A percentile compares a stretch with the other conserved stretches of the same genome.
phyloP scores from a whole-genome alignment of 2,888 invertebrate species.

The Pheosia tremula region DNA sequence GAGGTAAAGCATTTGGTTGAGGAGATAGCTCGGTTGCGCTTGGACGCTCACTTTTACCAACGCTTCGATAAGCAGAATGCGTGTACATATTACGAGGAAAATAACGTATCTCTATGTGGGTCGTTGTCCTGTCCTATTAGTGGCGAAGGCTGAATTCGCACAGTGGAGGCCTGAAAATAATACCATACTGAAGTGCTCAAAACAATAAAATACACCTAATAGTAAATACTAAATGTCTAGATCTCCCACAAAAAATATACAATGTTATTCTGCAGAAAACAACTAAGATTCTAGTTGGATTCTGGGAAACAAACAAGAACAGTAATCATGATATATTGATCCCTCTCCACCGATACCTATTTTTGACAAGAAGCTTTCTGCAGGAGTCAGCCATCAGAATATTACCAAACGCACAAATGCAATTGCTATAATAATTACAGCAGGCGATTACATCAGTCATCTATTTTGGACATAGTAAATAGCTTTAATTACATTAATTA shows the following conservation, averaged over 20 bases:
- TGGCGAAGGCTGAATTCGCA: no score
- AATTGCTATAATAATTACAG: slow-evolving; percentile 40
- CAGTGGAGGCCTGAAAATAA: no score
- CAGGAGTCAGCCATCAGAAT: background rate
- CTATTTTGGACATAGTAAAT: slow-evolving; percentile 24
- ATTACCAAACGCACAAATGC: slow-evolving; percentile 12
- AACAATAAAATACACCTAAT: no score
- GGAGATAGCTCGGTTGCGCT: slow-evolving; percentile 68
- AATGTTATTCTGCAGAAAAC: no score
- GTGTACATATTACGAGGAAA: slow-evolving; percentile 13
- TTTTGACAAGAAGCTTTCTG: no score
- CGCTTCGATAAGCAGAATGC: slow-evolving; percentile 67
- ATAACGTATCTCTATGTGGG: background rate
- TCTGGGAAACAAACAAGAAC: no score
- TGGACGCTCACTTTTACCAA: slow-evolving; percentile 74
- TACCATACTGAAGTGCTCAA: no score
- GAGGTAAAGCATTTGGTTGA: slow-evolving; percentile 39
- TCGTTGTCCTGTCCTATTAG: background rate
- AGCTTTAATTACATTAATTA: slow-evolving; percentile 28
- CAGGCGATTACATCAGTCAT: slow-evolving; percentile 31
- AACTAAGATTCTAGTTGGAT: no score
- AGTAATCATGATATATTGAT: no score
- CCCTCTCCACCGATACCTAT: no score
- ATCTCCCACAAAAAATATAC: no score
- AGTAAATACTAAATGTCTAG: no score